A percentile compares a stretch with the other conserved stretches of the same genome.
Evolutionary conservation across 2,888 invertebrate genomes (phyloP).

Genomic region (Neuroscelio doddi): DNA sequence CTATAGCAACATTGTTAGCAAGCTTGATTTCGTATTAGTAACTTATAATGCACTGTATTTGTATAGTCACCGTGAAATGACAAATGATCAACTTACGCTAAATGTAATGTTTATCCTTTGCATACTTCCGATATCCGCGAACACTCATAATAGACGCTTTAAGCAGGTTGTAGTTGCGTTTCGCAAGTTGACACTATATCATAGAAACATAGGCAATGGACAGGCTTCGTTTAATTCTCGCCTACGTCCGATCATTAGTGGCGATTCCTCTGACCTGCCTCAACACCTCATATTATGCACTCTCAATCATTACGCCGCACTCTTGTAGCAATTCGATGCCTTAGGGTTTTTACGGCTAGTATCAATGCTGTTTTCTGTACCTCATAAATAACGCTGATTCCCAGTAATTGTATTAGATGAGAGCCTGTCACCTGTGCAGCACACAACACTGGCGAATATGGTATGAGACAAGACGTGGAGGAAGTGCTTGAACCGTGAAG

Average conservation of each 20-base stretch:
- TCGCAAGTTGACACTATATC: constrained; percentile 9
- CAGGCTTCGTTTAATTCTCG: constrained; percentile 60
- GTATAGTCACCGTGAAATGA: constrained; percentile 30
- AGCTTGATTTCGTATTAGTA: too few species aligned
- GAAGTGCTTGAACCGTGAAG: constrained; percentile 14
- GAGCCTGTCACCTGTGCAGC: constrained; percentile 56
- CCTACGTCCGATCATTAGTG: constrained; percentile 66
- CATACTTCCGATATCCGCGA: too few species aligned
- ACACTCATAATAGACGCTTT: constrained; percentile 9
- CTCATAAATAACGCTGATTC: constrained; percentile 64
- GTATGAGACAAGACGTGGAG: constrained; percentile 10
- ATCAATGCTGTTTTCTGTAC: constrained; percentile 53
- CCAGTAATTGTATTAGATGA: constrained; percentile 69
- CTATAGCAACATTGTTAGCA: too few species aligned
- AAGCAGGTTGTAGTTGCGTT: constrained; percentile 18
- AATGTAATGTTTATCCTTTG: constrained; percentile 24
- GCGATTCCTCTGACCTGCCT: constrained; percentile 59
- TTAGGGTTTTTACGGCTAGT: constrained; percentile 32
- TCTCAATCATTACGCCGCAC: constrained; percentile 61
- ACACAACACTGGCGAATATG: constrained; percentile 26
- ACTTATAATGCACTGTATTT: too few species aligned
- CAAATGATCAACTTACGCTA: constrained; percentile 17
- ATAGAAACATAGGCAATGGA: constrained; percentile 10
- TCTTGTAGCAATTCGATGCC: constrained; percentile 21
- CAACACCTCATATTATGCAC: constrained; percentile 67